phyloP scores from a whole-genome alignment of 2,888 invertebrate genomes.

The Linyphia triangularis region DNA sequence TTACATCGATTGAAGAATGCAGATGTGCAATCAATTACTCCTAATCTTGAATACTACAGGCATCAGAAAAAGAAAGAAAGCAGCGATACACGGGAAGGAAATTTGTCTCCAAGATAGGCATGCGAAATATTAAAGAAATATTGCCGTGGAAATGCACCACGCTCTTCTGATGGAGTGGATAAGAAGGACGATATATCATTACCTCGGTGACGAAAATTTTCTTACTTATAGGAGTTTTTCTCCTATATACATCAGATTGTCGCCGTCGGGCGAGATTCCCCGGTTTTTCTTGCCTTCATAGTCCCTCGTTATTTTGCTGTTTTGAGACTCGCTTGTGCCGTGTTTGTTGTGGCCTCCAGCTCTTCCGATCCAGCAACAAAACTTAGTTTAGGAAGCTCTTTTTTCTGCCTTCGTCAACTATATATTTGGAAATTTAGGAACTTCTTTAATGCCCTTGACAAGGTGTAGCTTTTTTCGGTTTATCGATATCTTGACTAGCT shows the following conservation, averaged over 20 bases:
- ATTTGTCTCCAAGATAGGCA: conserved; percentile 34
- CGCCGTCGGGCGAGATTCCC: conserved; percentile 50
- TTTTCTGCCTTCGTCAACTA: neutral
- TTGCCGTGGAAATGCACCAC: conserved; percentile 16
- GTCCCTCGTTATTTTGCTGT: conserved; percentile 53
- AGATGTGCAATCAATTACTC: conserved; percentile 34
- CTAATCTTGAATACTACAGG: conserved; percentile 24
- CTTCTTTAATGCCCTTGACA: neutral
- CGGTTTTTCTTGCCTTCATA: neutral
- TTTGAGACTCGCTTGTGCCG: conserved; percentile 25
- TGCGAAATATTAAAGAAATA: conserved; percentile 58
- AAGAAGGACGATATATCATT: conserved; percentile 68
- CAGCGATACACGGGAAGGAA: neutral
- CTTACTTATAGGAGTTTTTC: conserved; percentile 34
- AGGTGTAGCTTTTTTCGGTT: neutral
- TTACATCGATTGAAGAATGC: neutral
- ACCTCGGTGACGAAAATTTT: conserved; percentile 61
- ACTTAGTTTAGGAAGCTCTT: conserved; percentile 40
- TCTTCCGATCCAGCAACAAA: conserved; percentile 25
- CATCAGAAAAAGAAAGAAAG: conserved; percentile 9
- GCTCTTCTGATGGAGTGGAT: conserved; percentile 58
- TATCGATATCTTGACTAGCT: neutral
- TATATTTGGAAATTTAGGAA: neutral
- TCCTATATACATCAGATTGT: conserved; percentile 65
- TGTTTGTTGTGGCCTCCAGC: conserved; percentile 37